These are phyloP conservation scores for Erinaceus europaeus DNA, from an alignment of 2,113 vertebrate species.

Conservation along the genomic window DNA sequence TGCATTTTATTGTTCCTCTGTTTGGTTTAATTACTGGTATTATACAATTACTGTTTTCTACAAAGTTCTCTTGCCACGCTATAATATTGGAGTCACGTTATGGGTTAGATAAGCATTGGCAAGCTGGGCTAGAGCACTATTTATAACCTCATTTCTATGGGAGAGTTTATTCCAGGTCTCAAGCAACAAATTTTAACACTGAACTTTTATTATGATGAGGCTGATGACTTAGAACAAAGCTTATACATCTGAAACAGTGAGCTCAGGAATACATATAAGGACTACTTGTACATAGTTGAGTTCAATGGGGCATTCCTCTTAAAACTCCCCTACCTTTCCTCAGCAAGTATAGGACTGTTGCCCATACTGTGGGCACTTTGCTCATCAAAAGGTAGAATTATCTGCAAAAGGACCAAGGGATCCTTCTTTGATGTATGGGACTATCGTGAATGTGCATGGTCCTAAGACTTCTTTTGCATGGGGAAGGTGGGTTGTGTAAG, in stretches of 20 bases:
- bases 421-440: too few species aligned
- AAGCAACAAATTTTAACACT: slow-evolving; percentile 5
- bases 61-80: slow-evolving; percentile 13
- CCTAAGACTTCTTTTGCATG: not conserved
- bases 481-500: not conserved
- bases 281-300: not conserved
- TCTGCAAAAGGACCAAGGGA: not conserved
- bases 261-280: not conserved
- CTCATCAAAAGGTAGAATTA: not conserved
- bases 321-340: not conserved
- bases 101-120: not conserved
- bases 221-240: slow-evolving; percentile 23
- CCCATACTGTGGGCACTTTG: not conserved
- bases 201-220: slow-evolving; percentile 46
- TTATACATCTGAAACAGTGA: not conserved
- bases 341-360: not conserved
- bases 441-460: not conserved
- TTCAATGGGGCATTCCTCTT: not conserved
- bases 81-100: not conserved
- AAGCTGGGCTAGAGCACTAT: slow-evolving; percentile 9
- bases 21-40: slow-evolving; percentile 62
- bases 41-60: slow-evolving; percentile 37
- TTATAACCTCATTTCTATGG: slow-evolving; percentile 50
- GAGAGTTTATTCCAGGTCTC: slow-evolving; percentile 42
- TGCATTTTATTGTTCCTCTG: slow-evolving; percentile 47